Percentiles rank a stretch among this genome's conserved stretches.
These are phyloP conservation scores for Morpho helenor DNA, from an alignment of 2,888 invertebrate genomes.

Conservation along the genomic window DNA sequence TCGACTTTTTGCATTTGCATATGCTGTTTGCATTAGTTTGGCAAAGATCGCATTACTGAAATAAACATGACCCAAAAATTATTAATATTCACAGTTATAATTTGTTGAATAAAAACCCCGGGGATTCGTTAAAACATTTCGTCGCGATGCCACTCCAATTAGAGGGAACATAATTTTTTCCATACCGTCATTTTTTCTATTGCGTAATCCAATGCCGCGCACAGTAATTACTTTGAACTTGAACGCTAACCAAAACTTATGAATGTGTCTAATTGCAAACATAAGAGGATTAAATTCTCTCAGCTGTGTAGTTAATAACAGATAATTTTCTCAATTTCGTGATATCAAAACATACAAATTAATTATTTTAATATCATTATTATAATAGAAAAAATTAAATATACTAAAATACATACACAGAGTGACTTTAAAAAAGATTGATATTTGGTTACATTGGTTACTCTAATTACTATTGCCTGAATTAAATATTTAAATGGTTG, in stretches of 20 bases:
- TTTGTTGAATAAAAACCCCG: slow-evolving; percentile 3
- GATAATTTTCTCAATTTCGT: too few species aligned
- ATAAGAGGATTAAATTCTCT: slow-evolving; percentile 1
- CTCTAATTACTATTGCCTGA: too few species aligned
- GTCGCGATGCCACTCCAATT: slow-evolving; percentile 24
- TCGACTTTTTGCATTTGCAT: too few species aligned
- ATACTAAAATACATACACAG: too few species aligned
- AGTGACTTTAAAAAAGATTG: too few species aligned
- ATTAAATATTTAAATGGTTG: too few species aligned
- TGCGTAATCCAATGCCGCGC: slow-evolving; percentile 29
- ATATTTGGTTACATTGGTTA: too few species aligned
- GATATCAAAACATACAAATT: too few species aligned
- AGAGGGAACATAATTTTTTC: slow-evolving; percentile 30
- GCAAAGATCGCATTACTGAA: not conserved
- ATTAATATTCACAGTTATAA: slow-evolving; percentile 4
- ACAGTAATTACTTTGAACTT: slow-evolving; percentile 20
- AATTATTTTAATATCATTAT: too few species aligned
- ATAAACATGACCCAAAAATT: slow-evolving; percentile 1
- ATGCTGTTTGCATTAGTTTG: not conserved
- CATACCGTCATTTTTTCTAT: slow-evolving; percentile 20
- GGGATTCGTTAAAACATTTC: slow-evolving; percentile 9
- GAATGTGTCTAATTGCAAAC: slow-evolving; percentile 6
- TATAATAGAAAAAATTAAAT: too few species aligned
- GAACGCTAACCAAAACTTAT: not conserved
- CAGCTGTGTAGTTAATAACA: too few species aligned